Percentiles rank a stretch among this genome's conserved stretches.
Evolutionary conservation across 1,140 invertebrate genomes (phyloP).

Genomic region (Drosophila tani): DNA sequence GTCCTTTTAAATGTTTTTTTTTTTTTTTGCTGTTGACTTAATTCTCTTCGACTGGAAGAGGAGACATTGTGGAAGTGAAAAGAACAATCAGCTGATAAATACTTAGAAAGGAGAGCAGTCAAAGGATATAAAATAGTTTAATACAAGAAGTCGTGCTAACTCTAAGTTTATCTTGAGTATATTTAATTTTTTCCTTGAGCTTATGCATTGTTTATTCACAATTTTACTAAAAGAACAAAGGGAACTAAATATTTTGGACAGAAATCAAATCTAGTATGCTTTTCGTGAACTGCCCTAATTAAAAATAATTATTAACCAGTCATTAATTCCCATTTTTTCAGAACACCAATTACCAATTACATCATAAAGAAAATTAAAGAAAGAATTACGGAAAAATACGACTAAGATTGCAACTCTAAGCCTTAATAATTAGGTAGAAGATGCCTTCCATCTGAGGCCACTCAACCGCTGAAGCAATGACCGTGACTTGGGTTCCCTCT

Average conservation of each 20-base stretch:
- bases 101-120: not conserved
- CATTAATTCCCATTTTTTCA: not conserved
- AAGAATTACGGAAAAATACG: not conserved
- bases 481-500: slow-evolving; percentile 9
- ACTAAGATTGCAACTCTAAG: slow-evolving; percentile 5
- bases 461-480: slow-evolving; percentile 13
- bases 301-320: not conserved
- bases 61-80: not conserved
- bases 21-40: slow-evolving; percentile 13
- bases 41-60: not conserved
- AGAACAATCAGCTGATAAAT: not conserved
- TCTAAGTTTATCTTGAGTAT: no score
- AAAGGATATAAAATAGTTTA: not conserved
- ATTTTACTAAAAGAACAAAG: no score
- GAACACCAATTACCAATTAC: slow-evolving; percentile 24
- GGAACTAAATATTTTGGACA: not conserved
- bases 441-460: slow-evolving; percentile 25
- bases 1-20: slow-evolving; percentile 25
- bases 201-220: no score
- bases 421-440: not conserved
- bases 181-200: no score
- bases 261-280: no score
- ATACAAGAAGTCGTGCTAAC: no score
- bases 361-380: not conserved
- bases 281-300: no score